A percentile compares a stretch with the other conserved stretches of the same genome.
phyloP scores from a whole-genome alignment of 1,140 invertebrate species.

The Drosophila baimaii region DNA sequence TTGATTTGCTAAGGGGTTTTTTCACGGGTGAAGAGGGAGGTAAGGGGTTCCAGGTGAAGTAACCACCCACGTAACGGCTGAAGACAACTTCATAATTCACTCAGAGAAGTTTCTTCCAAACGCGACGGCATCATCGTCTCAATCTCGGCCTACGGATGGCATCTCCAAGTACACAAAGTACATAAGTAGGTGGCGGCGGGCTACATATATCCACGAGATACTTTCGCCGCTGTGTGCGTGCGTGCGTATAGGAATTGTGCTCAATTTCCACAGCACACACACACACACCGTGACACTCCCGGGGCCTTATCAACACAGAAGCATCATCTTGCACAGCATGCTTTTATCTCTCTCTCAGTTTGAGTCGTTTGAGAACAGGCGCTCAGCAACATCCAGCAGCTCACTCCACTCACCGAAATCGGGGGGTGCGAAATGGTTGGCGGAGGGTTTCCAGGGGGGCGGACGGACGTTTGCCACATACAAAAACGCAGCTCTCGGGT shows the following conservation, averaged over 20 bases:
- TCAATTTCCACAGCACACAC: conserved; percentile 63
- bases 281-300: conserved; percentile 30
- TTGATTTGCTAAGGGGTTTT: neutral
- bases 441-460: neutral
- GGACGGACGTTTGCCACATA: too few species aligned
- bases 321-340: conserved; percentile 81
- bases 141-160: conserved; percentile 42
- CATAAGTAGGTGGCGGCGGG: conserved; percentile 52
- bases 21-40: neutral
- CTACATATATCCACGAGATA: conserved; percentile 59
- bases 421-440: conserved; percentile 14
- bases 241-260: conserved; percentile 70
- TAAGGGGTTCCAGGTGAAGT: too few species aligned
- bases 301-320: conserved; percentile 80
- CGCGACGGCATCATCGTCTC: conserved; percentile 1
- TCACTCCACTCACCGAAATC: conserved; percentile 63
- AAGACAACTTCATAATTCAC: conserved; percentile 79
- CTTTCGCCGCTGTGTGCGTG: conserved; percentile 48
- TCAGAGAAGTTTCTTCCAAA: conserved; percentile 42
- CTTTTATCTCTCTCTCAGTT: conserved; percentile 83
- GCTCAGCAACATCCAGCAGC: conserved; percentile 64
- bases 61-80: conserved; percentile 64
- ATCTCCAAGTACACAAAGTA: conserved; percentile 48
- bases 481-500: conserved; percentile 48
- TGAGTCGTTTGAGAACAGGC: conserved; percentile 81